Conservation (phyloP, 2,888 invertebrate species). For the Parelbella ahira region DNA sequence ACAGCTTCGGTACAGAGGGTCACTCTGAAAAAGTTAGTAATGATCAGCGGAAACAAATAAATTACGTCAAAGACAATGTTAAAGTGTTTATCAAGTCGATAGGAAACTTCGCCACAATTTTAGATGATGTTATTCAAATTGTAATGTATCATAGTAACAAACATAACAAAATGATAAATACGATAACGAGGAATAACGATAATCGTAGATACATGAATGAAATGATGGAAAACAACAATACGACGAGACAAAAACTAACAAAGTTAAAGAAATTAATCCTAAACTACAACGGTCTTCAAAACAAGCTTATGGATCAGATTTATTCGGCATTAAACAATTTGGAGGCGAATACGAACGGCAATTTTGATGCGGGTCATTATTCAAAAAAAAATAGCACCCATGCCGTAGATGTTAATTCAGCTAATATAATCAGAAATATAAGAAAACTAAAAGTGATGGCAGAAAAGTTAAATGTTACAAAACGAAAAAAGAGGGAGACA, state of each 20-base stretch:
- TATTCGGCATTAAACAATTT: slow-evolving; percentile 42
- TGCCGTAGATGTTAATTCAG: slow-evolving; percentile 45
- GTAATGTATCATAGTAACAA: slow-evolving; percentile 36
- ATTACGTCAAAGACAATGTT: slow-evolving; percentile 51
- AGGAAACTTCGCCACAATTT: slow-evolving; percentile 48
- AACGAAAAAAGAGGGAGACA: slow-evolving; percentile 43
- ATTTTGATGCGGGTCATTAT: slow-evolving; percentile 21
- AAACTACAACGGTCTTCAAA: slow-evolving; percentile 54
- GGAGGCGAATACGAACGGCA: slow-evolving; percentile 28
- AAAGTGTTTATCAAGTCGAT: slow-evolving; percentile 50
- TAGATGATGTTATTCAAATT: slow-evolving; percentile 50
- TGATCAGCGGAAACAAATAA: slow-evolving; percentile 44
- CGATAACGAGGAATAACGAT: not conserved
- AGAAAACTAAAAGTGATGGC: slow-evolving; percentile 52
- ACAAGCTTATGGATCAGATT: slow-evolving; percentile 53
- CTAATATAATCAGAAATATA: slow-evolving; percentile 54
- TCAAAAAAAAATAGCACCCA: slow-evolving; percentile 29
- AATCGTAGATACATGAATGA: not conserved
- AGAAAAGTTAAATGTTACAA: slow-evolving; percentile 39
- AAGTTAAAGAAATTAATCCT: slow-evolving; percentile 45
- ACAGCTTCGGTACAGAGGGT: slow-evolving; percentile 30
- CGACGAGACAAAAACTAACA: slow-evolving; percentile 34
- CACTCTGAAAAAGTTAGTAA: slow-evolving; percentile 34
- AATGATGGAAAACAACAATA: not conserved
- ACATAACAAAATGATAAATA: slow-evolving; percentile 14